Evolutionary conservation across 2,888 invertebrate genomes (phyloP), one percentile per base, ranked within the genome.

Genomic region (Syrphus vitripennis): DNA sequence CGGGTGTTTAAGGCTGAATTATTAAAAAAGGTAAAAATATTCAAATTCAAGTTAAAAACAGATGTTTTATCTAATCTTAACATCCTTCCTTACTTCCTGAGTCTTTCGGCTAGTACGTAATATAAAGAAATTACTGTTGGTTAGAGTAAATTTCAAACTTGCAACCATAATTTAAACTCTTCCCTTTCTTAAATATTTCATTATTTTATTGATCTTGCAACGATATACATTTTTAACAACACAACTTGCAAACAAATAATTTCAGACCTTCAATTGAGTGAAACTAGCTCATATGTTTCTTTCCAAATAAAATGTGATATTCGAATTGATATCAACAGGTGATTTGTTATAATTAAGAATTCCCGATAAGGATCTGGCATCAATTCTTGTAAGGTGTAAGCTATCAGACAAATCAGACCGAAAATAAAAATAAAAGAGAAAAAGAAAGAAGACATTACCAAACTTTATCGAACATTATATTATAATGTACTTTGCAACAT

Each of bases 401-500:
- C 65, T 31, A 65, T 65, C 65, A 31, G n/a, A n/a, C 65, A 45
- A 65, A 40, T 42, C 61, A 40, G 45, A 19, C 14, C 9, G 19
- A 40, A 42, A 67, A 48, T 7, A 31, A 55, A 67, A 50, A 48
- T 29, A 3, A 16, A 19, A 29, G 10, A 29, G 4, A n/a, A 16
- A 21, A 45, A 14, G 6, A 29, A 71, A 63, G 55, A 63, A 78
- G 42, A 37, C 61, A 59, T 37, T 14, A 59, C 21, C 59, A 61
- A 61, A 59, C 31, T 74, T 79, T 55, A 76, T 71, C 57, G 75
- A 76, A 34, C 55, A 55, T 14, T 29, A 55, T 53, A 29, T 6
- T 3, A 29, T 3, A 5, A 6, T 29, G 29, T 50, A 72, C 59
- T 48, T 77, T 37, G 72, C 81, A 77, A 69, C 70, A 81, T 81